phyloP scores from a whole-genome alignment of 1,140 invertebrate species.

The Phthorimaea operculella region DNA sequence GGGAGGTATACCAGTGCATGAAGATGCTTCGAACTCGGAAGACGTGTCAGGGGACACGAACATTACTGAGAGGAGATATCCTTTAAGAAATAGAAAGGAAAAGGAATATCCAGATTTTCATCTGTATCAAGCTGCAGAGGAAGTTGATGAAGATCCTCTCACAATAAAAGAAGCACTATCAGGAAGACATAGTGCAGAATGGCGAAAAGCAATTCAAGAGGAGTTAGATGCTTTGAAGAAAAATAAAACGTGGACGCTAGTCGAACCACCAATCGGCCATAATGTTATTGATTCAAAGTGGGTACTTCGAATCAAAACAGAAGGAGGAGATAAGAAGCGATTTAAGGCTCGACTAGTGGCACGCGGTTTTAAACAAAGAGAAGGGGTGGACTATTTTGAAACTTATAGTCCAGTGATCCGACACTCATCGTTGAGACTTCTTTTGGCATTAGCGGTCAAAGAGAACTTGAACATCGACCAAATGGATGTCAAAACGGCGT shows the following conservation, averaged over 20 bases:
- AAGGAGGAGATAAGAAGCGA: background rate
- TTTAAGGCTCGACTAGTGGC: conserved; percentile 14
- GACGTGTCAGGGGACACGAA: background rate
- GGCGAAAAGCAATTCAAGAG: background rate
- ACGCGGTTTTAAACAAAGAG: conserved; percentile 14
- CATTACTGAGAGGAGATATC: background rate
- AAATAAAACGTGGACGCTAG: conserved; percentile 1
- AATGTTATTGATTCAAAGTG: background rate
- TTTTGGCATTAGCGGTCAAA: background rate
- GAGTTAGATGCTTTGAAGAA: background rate
- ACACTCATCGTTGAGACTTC: background rate
- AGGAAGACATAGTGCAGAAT: background rate
- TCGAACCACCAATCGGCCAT: background rate
- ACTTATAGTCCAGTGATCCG: conserved; percentile 8
- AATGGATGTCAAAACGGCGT: conserved; percentile 1
- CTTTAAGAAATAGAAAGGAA: background rate
- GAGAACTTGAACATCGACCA: background rate
- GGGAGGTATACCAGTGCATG: background rate
- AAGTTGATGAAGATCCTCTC: background rate
- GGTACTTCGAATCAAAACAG: background rate
- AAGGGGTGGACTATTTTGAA: conserved; percentile 17
- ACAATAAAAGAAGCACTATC: background rate
- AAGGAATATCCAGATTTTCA: background rate
- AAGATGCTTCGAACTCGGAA: background rate
- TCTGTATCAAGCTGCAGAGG: background rate